These are phyloP conservation scores for Catharus bicknelli DNA, from an alignment of 2,113 vertebrate species.

Conservation along the genomic window DNA sequence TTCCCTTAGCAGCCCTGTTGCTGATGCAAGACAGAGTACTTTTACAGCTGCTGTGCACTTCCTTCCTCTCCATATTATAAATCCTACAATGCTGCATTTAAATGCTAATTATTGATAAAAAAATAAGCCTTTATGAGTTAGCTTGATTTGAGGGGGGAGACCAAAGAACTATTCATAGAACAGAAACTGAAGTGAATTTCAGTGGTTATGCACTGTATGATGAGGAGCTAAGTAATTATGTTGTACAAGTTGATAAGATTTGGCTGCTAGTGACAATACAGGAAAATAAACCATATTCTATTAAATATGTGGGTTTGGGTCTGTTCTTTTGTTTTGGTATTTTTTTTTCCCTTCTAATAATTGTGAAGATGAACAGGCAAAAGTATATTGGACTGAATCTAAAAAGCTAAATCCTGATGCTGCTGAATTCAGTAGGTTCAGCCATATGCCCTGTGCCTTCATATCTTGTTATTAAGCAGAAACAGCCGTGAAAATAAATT, in stretches of 20 bases:
- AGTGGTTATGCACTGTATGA: background rate
- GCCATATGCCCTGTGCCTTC: background rate
- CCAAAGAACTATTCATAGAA: background rate
- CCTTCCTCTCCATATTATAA: background rate
- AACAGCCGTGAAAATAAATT: background rate
- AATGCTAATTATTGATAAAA: background rate
- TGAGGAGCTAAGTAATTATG: background rate
- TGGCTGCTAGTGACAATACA: conserved; percentile 21
- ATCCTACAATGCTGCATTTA: background rate
- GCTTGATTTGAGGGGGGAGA: background rate
- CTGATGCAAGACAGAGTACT: background rate
- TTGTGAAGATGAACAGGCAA: conserved; percentile 2
- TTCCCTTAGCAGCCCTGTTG: background rate
- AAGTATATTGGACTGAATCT: background rate
- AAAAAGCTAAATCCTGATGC: background rate
- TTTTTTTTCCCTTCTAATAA: background rate
- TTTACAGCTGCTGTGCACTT: background rate
- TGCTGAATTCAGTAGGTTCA: background rate
- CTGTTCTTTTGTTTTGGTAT: background rate
- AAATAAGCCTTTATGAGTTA: background rate
- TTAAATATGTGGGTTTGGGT: background rate
- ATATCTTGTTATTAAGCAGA: background rate
- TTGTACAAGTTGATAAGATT: background rate
- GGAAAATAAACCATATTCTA: conserved; percentile 24
- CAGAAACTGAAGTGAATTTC: background rate